Evolutionary conservation across 2,888 invertebrate genomes (phyloP).

Genomic region (Chalcosyrphus nemorum): DNA sequence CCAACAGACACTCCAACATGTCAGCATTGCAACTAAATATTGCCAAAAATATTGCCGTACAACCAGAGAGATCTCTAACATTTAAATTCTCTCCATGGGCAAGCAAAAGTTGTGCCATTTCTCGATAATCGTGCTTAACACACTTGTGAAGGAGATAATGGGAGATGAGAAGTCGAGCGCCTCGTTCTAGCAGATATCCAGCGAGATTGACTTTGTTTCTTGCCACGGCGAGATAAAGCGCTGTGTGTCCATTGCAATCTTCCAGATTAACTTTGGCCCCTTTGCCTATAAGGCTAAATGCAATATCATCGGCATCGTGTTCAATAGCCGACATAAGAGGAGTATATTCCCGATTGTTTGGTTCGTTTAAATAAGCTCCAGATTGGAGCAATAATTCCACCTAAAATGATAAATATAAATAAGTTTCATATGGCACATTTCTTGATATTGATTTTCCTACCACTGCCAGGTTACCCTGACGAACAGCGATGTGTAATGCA

Average conservation of each 20-base stretch:
- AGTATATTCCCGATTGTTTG: slow-evolving; percentile 85
- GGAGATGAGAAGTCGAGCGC: slow-evolving; percentile 88
- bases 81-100: slow-evolving; percentile 78
- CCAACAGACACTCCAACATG: slow-evolving; percentile 85
- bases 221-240: slow-evolving; percentile 78
- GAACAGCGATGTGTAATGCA: slow-evolving; percentile 85
- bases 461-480: slow-evolving; percentile 83
- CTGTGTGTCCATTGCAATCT: slow-evolving; percentile 84
- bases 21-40: slow-evolving; percentile 86
- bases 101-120: slow-evolving; percentile 78
- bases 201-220: slow-evolving; percentile 77
- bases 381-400: slow-evolving; percentile 83
- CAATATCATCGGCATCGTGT: slow-evolving; percentile 80
- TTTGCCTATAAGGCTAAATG: slow-evolving; percentile 83
- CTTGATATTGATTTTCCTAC: slow-evolving; percentile 77
- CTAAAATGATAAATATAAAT: slow-evolving; percentile 77
- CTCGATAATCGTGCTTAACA: slow-evolving; percentile 84
- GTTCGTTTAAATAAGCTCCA: slow-evolving; percentile 84
- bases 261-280: slow-evolving; percentile 87
- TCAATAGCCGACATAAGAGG: slow-evolving; percentile 82
- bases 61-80: slow-evolving; percentile 82
- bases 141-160: slow-evolving; percentile 88
- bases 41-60: slow-evolving; percentile 88
- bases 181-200: slow-evolving; percentile 83
- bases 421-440: not conserved